These are phyloP conservation scores for Prinia subflava DNA, from an alignment of 2,113 vertebrate species.

Conservation along the genomic window DNA sequence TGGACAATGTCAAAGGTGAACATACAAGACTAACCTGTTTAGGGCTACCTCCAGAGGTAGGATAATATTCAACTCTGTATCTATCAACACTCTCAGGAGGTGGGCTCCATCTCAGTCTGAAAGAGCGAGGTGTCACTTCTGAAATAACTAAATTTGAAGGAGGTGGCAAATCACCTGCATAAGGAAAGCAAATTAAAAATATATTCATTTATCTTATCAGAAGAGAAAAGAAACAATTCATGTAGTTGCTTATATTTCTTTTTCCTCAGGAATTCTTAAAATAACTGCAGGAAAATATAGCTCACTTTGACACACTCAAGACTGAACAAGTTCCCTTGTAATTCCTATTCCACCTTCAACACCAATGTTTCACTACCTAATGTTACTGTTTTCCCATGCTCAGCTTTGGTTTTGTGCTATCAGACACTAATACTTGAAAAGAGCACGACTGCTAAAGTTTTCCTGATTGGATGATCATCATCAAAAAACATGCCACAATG, in stretches of 20 bases:
- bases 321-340: background rate
- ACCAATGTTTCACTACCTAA: background rate
- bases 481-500: background rate
- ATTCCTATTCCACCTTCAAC: background rate
- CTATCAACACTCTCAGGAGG: slow-evolving; percentile 83
- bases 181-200: background rate
- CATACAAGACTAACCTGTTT: slow-evolving; percentile 76
- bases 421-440: background rate
- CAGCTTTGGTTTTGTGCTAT: background rate
- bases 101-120: slow-evolving; percentile 87
- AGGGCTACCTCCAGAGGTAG: slow-evolving; percentile 76
- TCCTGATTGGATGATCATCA: background rate
- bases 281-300: background rate
- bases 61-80: slow-evolving; percentile 85
- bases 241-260: background rate
- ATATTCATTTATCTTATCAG: background rate
- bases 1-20: background rate
- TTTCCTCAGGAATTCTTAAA: background rate
- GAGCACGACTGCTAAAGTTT: background rate
- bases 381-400: background rate
- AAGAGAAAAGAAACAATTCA: background rate
- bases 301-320: background rate
- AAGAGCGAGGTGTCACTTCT: slow-evolving; percentile 86
- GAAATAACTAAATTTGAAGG: slow-evolving; percentile 88
- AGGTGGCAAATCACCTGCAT: slow-evolving; percentile 73